phyloP scores from a whole-genome alignment of 2,113 vertebrate species.

The human (Homo sapiens) region GRCh38 chr20:13482501-13483000 shows the following conservation, averaged over 20 bases:
- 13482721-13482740: not conserved
- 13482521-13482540: no score
- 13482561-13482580: no score
- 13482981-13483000: not conserved
- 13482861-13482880: not conserved
- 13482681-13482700: not conserved
- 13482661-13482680: not conserved
- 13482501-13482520: no score
- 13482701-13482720: not conserved
- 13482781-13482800: not conserved
- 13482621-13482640: not conserved
- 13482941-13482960: not conserved
- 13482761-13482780: not conserved
- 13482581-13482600: no score
- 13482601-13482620: not conserved
- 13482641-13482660: not conserved
- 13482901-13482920: not conserved
- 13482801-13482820: not conserved
- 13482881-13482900: not conserved
- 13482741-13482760: slow-evolving; percentile 15
- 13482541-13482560: no score
- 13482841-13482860: not conserved
- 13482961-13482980: not conserved
- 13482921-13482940: not conserved
- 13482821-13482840: not conserved